These are phyloP conservation scores for Mastomys natalensis DNA, from an alignment of 2,113 vertebrate genomes.

Conservation along the genomic window DNA sequence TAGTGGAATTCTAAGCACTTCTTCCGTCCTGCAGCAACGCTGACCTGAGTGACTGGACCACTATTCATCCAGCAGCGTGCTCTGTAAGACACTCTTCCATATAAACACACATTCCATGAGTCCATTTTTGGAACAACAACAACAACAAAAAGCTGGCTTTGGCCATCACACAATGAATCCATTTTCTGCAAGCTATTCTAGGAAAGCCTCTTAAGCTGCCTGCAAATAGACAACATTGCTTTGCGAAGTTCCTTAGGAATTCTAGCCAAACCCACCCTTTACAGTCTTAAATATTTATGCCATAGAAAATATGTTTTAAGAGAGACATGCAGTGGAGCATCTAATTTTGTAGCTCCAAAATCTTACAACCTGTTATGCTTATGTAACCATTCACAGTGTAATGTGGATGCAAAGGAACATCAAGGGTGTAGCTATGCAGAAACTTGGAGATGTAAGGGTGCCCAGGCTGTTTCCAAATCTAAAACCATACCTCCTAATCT, in stretches of 20 bases:
- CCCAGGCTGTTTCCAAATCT: neutral
- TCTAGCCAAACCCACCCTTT: conserved; percentile 1
- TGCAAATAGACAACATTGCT: conserved; percentile 56
- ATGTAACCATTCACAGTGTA: neutral
- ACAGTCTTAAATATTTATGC: neutral
- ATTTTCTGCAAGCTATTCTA: conserved; percentile 73
- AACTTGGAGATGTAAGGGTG: neutral
- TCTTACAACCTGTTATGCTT: neutral
- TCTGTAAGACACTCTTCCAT: conserved; percentile 21
- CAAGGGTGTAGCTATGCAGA: neutral
- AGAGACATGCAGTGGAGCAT: neutral
- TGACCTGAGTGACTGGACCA: conserved; percentile 38
- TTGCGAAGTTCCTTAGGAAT: conserved; percentile 48
- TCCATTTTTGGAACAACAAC: conserved; percentile 60
- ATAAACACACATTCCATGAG: conserved; percentile 50
- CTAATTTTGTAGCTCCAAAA: conserved; percentile 6
- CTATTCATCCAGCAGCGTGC: neutral
- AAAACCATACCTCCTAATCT: neutral
- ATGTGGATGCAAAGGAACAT: neutral
- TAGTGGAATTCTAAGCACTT: conserved; percentile 27
- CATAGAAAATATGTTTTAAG: conserved; percentile 58
- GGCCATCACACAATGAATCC: conserved; percentile 58
- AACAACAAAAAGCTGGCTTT: conserved; percentile 59
- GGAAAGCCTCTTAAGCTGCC: conserved; percentile 67
- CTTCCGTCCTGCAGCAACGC: conserved; percentile 46